Evolutionary conservation across 2,888 invertebrate genomes (phyloP).

Genomic region (Ctena decussata): DNA sequence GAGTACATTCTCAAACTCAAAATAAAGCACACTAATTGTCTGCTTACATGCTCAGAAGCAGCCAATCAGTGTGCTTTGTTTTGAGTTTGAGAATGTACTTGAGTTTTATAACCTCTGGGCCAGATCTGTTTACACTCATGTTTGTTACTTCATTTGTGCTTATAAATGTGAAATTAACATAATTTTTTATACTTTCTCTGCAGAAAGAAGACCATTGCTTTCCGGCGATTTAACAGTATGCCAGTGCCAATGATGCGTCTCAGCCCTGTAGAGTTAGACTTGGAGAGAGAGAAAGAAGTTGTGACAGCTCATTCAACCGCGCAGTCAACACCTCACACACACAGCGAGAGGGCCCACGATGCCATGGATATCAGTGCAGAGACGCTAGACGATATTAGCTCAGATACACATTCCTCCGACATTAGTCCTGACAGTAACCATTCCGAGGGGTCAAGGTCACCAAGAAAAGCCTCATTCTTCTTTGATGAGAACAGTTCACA

Average conservation of each 20-base stretch:
- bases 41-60: no score
- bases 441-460: conserved; percentile 7
- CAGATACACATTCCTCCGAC: conserved; percentile 22
- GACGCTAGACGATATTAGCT: conserved; percentile 38
- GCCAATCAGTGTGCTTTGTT: no score
- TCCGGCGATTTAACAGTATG: conserved; percentile 78
- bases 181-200: no score
- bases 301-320: conserved; percentile 30
- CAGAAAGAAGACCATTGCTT: conserved; percentile 80
- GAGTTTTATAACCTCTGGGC: no score
- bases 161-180: no score
- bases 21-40: no score
- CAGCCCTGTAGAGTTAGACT: conserved; percentile 59
- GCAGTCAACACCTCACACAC: conserved; percentile 42
- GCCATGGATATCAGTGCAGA: conserved; percentile 33
- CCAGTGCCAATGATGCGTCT: conserved; percentile 74
- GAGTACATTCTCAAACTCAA: no score
- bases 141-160: no score
- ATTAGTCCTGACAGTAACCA: conserved; percentile 3
- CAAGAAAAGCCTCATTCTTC: conserved; percentile 54
- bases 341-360: not conserved
- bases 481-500: conserved; percentile 81
- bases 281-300: conserved; percentile 38
- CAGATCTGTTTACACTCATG: no score
- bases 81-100: no score